Evolutionary conservation across 2,113 vertebrate species (phyloP).

Genomic region (Atherinomorus stipes): DNA sequence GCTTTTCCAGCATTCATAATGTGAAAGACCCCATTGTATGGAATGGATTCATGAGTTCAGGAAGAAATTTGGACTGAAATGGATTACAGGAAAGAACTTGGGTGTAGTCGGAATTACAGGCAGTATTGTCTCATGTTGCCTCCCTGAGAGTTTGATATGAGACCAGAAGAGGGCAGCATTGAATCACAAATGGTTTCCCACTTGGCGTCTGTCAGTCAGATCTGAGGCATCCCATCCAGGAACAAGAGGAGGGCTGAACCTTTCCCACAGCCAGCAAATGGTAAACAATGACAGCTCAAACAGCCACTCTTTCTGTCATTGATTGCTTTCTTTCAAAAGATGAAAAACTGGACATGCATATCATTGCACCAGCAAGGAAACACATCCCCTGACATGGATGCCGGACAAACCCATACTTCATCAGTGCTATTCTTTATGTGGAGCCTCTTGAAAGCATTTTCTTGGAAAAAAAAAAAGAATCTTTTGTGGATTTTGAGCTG

Average conservation of each 20-base stretch:
- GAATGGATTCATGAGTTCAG: slow-evolving; percentile 50
- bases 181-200: slow-evolving; percentile 30
- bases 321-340: slow-evolving; percentile 35
- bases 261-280: slow-evolving; percentile 51
- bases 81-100: slow-evolving; percentile 33
- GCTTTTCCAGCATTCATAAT: slow-evolving; percentile 83
- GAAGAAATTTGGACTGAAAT: slow-evolving; percentile 26
- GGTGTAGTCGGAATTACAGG: slow-evolving; percentile 50
- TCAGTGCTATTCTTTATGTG: slow-evolving; percentile 61
- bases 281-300: slow-evolving; percentile 43
- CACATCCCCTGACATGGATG: slow-evolving; percentile 17
- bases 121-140: slow-evolving; percentile 69
- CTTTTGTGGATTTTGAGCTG: slow-evolving; percentile 81
- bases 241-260: slow-evolving; percentile 29
- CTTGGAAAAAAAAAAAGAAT: slow-evolving; percentile 37
- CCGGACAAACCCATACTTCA: slow-evolving; percentile 27
- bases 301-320: slow-evolving; percentile 30
- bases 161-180: slow-evolving; percentile 72
- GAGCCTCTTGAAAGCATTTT: slow-evolving; percentile 71
- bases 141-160: slow-evolving; percentile 58
- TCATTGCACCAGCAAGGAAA: slow-evolving; percentile 69
- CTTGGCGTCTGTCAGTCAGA: slow-evolving; percentile 35
- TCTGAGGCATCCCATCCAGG: slow-evolving; percentile 21
- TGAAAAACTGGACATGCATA: slow-evolving; percentile 24
- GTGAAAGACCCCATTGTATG: slow-evolving; percentile 77